These are phyloP conservation scores for Epinephelus cyanopodus DNA, from an alignment of 2,113 vertebrate genomes.

Conservation along the genomic window DNA sequence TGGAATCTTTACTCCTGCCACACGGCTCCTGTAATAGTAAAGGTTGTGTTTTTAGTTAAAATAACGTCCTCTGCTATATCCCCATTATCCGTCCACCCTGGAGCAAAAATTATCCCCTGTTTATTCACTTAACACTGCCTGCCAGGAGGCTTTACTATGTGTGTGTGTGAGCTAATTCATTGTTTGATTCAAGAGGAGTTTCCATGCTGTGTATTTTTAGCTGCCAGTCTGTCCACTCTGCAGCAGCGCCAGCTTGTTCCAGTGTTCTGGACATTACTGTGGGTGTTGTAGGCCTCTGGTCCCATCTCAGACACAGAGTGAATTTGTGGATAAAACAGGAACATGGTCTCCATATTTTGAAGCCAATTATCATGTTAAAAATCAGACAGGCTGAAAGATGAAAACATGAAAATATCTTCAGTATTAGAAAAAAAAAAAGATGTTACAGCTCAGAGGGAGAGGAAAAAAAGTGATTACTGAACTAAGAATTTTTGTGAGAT, in stretches of 20 bases:
- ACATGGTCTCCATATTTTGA: neutral
- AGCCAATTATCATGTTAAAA: neutral
- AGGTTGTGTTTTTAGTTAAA: constrained; percentile 71
- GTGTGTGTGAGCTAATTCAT: constrained; percentile 47
- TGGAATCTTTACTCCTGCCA: constrained; percentile 38
- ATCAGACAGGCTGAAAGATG: neutral
- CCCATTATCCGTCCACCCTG: constrained; percentile 58
- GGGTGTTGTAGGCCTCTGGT: constrained; percentile 9
- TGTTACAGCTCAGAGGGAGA: neutral
- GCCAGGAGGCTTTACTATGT: constrained; percentile 48
- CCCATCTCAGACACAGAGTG: constrained; percentile 1
- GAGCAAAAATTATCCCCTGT: constrained; percentile 60
- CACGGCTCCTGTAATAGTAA: constrained; percentile 57
- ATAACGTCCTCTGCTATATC: constrained; percentile 49
- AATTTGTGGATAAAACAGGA: constrained; percentile 20
- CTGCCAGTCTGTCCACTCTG: constrained; percentile 46
- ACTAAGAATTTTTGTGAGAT: neutral
- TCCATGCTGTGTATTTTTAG: constrained; percentile 66
- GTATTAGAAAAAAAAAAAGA: neutral
- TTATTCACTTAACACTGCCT: constrained; percentile 66
- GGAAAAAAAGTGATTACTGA: neutral
- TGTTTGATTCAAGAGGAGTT: constrained; percentile 70
- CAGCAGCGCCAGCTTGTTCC: constrained; percentile 35
- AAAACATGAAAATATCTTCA: neutral
- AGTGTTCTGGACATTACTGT: constrained; percentile 35